phyloP scores from a whole-genome alignment of 2,113 vertebrate genomes.

The Calidris pugnax region DNA sequence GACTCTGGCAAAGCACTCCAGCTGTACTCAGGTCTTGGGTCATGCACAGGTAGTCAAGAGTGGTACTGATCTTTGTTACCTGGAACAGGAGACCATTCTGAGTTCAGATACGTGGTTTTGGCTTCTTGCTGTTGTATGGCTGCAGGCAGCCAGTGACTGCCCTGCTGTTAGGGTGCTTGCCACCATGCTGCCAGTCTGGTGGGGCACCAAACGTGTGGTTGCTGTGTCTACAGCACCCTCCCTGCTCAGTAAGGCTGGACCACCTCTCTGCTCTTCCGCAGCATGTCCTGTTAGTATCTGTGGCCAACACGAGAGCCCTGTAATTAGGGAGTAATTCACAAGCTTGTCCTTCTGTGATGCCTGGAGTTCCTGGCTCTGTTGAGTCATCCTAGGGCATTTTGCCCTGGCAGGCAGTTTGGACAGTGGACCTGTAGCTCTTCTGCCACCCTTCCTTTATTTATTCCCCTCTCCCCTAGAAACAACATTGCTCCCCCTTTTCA shows the following conservation, averaged over 20 bases:
- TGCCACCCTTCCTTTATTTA: neutral
- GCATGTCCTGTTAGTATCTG: neutral
- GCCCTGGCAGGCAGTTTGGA: neutral
- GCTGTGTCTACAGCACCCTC: neutral
- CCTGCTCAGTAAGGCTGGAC: fast-evolving
- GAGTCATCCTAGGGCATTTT: neutral
- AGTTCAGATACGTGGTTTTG: neutral
- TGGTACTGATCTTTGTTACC: too few relatives aligned
- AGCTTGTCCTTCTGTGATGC: neutral
- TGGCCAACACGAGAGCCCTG: neutral
- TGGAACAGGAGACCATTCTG: neutral
- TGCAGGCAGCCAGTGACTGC: neutral
- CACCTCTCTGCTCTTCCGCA: neutral
- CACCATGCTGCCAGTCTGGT: neutral
- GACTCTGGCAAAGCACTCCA: neutral
- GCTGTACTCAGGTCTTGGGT: neutral
- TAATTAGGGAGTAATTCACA: neutral
- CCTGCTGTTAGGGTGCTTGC: neutral
- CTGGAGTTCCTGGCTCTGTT: neutral
- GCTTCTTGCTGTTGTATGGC: fast-evolving
- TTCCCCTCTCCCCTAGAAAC: neutral
- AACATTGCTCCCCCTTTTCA: neutral
- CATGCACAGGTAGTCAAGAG: neutral
- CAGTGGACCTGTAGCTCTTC: neutral
- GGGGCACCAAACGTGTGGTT: fast-evolving